These are phyloP conservation scores for Diarsia mendica DNA, from an alignment of 2,888 invertebrate genomes.

Conservation along the genomic window DNA sequence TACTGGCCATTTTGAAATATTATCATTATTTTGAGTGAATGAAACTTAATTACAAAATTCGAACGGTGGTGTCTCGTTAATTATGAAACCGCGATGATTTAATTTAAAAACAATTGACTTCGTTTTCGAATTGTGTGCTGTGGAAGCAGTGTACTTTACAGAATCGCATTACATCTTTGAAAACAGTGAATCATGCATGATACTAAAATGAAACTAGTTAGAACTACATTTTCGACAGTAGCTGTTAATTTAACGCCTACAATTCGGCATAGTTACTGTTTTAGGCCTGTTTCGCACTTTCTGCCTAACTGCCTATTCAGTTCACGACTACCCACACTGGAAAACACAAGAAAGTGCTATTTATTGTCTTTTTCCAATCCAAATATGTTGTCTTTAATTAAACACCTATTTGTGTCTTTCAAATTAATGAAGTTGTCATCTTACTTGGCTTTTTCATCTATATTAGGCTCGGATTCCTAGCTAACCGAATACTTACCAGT, in stretches of 20 bases:
- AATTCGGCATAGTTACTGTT: slow-evolving; percentile 51
- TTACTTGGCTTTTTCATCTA: not conserved
- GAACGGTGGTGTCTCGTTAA: not conserved
- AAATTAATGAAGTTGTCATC: not conserved
- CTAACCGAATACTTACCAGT: not conserved
- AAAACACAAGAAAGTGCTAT: not conserved
- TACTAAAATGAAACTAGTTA: slow-evolving; percentile 34
- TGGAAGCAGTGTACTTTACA: not conserved
- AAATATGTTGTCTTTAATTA: no score
- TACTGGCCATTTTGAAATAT: not conserved
- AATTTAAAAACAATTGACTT: not conserved
- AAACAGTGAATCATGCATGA: slow-evolving; percentile 37
- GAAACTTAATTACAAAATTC: not conserved
- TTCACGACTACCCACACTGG: slow-evolving; percentile 10
- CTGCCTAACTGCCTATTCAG: slow-evolving; percentile 29
- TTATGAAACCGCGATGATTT: not conserved
- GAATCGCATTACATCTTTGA: not conserved
- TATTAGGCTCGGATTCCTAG: not conserved
- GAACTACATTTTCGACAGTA: slow-evolving; percentile 36
- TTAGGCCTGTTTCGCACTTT: slow-evolving; percentile 48
- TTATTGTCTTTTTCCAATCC: not conserved
- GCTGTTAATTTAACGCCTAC: slow-evolving; percentile 46
- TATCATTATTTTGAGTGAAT: not conserved
- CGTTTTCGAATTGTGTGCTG: not conserved
- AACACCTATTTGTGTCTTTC: not conserved